Conservation (phyloP, 2,888 invertebrate species). For the Cryptophagus acutangulus region DNA sequence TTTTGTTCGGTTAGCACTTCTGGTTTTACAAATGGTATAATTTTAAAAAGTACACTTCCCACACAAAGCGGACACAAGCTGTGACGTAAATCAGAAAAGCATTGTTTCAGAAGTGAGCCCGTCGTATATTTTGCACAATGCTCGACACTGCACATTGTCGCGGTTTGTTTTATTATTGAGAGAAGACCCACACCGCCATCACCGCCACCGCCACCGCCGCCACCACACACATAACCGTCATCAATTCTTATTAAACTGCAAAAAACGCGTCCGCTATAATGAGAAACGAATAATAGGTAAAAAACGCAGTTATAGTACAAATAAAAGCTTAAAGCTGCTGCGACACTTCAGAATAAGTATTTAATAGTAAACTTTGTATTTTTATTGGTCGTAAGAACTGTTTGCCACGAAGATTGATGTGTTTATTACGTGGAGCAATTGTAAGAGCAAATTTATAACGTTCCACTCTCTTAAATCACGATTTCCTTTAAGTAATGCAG, state of each 20-base stretch:
- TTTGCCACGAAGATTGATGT: slow-evolving; percentile 11
- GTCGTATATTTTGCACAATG: slow-evolving; percentile 24
- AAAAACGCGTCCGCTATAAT: no score
- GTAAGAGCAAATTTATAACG: neutral
- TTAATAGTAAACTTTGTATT: slow-evolving; percentile 15
- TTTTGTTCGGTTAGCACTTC: slow-evolving; percentile 37
- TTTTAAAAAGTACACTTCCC: slow-evolving; percentile 39
- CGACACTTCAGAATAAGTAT: no score
- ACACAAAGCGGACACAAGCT: slow-evolving; percentile 25
- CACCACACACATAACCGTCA: no score
- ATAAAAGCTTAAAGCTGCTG: no score
- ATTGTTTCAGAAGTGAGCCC: slow-evolving; percentile 36
- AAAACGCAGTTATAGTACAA: no score
- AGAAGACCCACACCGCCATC: slow-evolving; percentile 7
- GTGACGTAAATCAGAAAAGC: slow-evolving; percentile 37
- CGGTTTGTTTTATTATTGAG: slow-evolving; percentile 20
- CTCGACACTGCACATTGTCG: slow-evolving; percentile 16
- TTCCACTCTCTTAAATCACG: neutral
- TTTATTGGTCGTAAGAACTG: slow-evolving; percentile 11
- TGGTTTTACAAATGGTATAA: slow-evolving; percentile 39
- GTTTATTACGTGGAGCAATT: slow-evolving; percentile 7
- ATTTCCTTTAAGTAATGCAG: no score
- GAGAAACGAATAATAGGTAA: no score
- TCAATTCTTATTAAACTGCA: no score
- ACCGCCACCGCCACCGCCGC: no score